Base-by-base conservation (phyloP, 1,140 invertebrate genomes). In the Scylla paramamosain region DNA sequence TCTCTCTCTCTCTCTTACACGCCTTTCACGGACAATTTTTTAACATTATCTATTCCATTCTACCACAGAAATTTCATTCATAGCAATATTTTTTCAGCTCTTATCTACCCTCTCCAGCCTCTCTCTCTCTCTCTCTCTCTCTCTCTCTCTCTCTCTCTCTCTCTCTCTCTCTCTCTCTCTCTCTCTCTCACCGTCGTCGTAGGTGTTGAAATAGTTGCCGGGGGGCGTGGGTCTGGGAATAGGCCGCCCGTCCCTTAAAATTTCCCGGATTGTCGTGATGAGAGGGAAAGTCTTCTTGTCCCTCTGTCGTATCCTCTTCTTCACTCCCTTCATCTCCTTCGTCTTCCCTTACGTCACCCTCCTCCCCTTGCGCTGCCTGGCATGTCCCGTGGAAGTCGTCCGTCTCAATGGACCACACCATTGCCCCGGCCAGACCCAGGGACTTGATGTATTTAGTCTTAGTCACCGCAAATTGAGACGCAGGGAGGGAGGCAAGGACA, bases 381-480 rank as follows among this genome's bases (percentile, higher is more conserved):
- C 98, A 98, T 0, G 96, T 95, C 0, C 97, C 98, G 14, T 95
- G 96, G 96, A 98, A 98, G 96, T 98, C 98, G 96, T 98, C 98
- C 84, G 98, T 98, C 94, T 98, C 98, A 16, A 98, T 97, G 95
- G 97, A 98, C 98, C 98, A 98, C 0, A 98, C 95, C 98, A 98
- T 98, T 3, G 97, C 97, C 39, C 98, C 98, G 91, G 97, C 97
- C 0, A 98, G 97, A 89, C 97, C 97, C 10, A 97, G 96, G 0
- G 96, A 91, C 31, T 97, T 97, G 2, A 97, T 97, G 94, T 97
- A 98, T 59, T 98, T 93, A 0, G 96, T 96, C 97, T 98, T n/a
- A 25, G n/a, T 4, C 1, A 59, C 14, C 0, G 28, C 28, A 31
- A 10, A 32, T 28, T 48, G 84, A 87, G 39, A 87, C 12, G 31